Percentiles rank a stretch among this genome's conserved stretches.
These are phyloP conservation scores for Ormyrus thymus DNA, from an alignment of 2,888 invertebrate genomes.

Conservation along the genomic window DNA sequence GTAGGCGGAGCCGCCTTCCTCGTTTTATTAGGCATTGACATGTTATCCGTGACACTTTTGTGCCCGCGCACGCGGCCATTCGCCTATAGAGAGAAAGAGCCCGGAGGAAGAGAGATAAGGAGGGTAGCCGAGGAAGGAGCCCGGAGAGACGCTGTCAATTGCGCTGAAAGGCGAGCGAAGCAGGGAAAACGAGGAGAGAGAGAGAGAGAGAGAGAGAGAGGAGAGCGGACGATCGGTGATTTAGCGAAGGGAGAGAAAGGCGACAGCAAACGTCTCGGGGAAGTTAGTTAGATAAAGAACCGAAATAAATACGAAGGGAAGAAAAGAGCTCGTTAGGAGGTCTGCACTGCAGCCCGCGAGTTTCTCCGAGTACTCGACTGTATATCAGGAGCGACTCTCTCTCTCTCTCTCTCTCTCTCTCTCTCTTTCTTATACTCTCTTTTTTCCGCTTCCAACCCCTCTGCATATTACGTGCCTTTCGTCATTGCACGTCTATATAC, in stretches of 20 bases:
- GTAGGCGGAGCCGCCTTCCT: conserved; percentile 49
- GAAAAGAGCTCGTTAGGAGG: conserved; percentile 70
- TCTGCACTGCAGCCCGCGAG: conserved; percentile 65
- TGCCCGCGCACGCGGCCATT: conserved; percentile 53
- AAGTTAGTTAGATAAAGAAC: conserved; percentile 73
- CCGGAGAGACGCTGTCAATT: conserved; percentile 66
- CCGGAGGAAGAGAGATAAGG: conserved; percentile 28
- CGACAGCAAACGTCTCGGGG: conserved; percentile 56
- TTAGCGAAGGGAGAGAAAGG: conserved; percentile 36
- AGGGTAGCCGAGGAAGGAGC: conserved; percentile 24
- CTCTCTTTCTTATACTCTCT: conserved; percentile 41
- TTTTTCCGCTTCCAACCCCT: conserved; percentile 29
- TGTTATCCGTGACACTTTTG: conserved; percentile 67
- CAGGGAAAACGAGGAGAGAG: conserved; percentile 39
- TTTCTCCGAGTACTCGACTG: conserved; percentile 69
- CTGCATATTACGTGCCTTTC: conserved; percentile 51
- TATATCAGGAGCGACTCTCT: conserved; percentile 59
- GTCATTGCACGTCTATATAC: conserved; percentile 16
- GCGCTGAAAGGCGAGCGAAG: conserved; percentile 71
- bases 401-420: conserved; percentile 54
- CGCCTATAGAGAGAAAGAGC: conserved; percentile 39
- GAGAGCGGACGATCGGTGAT: conserved; percentile 38
- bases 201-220: background rate
- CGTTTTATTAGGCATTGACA: conserved; percentile 66
- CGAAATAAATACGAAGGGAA: conserved; percentile 73